Conservation (phyloP, 2,797 vertebrate species). For the Gila robusta region DNA sequence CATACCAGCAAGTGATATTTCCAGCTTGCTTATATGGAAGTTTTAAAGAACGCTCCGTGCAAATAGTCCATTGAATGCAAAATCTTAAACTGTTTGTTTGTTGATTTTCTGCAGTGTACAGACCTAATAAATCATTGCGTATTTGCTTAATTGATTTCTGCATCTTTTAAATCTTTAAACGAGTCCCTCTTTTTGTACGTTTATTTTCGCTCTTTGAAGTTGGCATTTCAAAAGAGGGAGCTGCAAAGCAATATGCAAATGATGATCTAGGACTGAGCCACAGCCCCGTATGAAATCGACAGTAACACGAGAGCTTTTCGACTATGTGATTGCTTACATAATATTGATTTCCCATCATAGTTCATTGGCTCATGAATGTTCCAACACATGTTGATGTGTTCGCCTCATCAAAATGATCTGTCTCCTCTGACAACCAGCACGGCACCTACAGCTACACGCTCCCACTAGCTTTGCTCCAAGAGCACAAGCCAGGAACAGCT, state of each 20-base stretch:
- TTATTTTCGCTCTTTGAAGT: conserved; percentile 67
- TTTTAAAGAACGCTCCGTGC: too few relatives aligned
- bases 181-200: conserved; percentile 64
- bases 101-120: conserved; percentile 63
- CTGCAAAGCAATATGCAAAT: conserved; percentile 68
- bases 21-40: too few relatives aligned
- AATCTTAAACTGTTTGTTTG: conserved; percentile 64
- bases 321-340: conserved; percentile 58
- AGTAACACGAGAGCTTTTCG: conserved; percentile 58
- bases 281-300: conserved; percentile 58
- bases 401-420: conserved; percentile 18
- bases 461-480: conserved; percentile 12
- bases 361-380: conserved; percentile 42
- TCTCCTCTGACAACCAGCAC: background rate
- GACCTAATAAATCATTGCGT: conserved; percentile 62
- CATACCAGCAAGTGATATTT: too few relatives aligned
- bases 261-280: conserved; percentile 47
- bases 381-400: conserved; percentile 47
- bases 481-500: conserved; percentile 39
- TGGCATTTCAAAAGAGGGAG: conserved; percentile 61
- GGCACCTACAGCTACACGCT: background rate
- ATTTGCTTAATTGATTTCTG: conserved; percentile 71
- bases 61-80: conserved; percentile 44
- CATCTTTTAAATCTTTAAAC: conserved; percentile 70
- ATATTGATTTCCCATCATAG: conserved; percentile 62